Conservation (phyloP, 2,888 invertebrate species). For the Agonopterix alstromeriana region DNA sequence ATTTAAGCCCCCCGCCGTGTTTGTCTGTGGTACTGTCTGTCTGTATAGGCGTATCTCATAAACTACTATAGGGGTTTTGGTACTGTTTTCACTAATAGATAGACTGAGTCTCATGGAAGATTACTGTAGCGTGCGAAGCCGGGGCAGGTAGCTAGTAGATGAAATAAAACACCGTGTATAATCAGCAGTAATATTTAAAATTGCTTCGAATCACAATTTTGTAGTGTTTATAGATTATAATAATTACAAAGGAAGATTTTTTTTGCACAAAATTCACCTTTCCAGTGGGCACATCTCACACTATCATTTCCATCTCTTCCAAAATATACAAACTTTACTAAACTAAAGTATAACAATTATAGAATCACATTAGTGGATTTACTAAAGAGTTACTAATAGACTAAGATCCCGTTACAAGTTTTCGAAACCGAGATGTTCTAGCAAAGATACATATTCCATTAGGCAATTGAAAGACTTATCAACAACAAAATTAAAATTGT, state of each 20-base stretch:
- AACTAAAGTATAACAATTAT: constrained; percentile 4
- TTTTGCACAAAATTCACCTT: constrained; percentile 64
- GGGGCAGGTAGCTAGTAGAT: too few relatives aligned
- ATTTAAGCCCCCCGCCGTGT: too few relatives aligned
- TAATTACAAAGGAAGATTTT: constrained; percentile 75
- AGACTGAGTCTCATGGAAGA: too few relatives aligned
- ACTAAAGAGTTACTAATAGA: background rate
- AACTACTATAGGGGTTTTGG: too few relatives aligned
- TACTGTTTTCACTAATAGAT: too few relatives aligned
- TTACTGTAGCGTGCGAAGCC: too few relatives aligned
- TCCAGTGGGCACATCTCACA: constrained; percentile 19
- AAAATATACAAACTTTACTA: constrained; percentile 6
- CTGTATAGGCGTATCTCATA: too few relatives aligned
- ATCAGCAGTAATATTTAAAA: constrained; percentile 77
- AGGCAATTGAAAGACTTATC: too few relatives aligned
- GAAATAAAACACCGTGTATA: constrained; percentile 53
- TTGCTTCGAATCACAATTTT: constrained; percentile 76
- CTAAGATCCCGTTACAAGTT: background rate
- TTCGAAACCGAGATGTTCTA: too few relatives aligned
- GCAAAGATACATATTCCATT: too few relatives aligned
- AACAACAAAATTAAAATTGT: too few relatives aligned
- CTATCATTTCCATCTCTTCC: constrained; percentile 34
- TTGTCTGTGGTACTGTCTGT: too few relatives aligned
- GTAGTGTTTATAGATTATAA: constrained; percentile 74
- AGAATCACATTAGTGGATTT: constrained; percentile 1